Evolutionary conservation across 2,888 invertebrate genomes (phyloP).

Genomic region (Drosophila acutilabella): DNA sequence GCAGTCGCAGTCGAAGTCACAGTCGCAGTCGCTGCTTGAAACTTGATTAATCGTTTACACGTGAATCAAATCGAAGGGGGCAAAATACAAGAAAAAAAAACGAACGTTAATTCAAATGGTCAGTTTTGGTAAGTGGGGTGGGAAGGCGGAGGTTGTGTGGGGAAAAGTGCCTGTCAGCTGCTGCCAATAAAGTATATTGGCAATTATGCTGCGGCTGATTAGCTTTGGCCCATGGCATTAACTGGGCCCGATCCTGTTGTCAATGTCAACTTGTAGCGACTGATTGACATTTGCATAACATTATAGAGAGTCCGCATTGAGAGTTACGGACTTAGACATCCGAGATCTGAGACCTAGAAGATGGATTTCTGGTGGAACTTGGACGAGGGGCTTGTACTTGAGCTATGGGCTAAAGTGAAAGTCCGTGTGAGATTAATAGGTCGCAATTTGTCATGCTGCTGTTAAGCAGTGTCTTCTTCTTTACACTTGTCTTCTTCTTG

Average conservation of each 20-base stretch:
- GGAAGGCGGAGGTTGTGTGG: conserved; percentile 8
- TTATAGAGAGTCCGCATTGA: conserved; percentile 6
- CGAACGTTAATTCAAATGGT: conserved; percentile 63
- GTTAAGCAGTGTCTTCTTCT: conserved; percentile 37
- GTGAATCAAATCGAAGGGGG: conserved; percentile 65
- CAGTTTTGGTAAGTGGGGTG: conserved; percentile 16
- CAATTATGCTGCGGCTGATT: conserved; percentile 66
- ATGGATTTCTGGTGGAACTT: conserved; percentile 24
- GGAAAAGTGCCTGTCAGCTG: conserved; percentile 38
- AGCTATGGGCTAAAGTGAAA: conserved; percentile 65
- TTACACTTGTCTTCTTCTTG: conserved; percentile 26
- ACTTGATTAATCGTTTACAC: conserved; percentile 75
- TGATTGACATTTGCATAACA: conserved; percentile 76
- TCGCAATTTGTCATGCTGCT: conserved; percentile 72
- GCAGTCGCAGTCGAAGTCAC: conserved; percentile 9
- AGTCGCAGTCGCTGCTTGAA: conserved; percentile 52
- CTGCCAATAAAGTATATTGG: conserved; percentile 62
- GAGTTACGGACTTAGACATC: too few relatives aligned
- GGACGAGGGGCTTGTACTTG: conserved; percentile 10
- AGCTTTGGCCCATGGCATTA: conserved; percentile 43
- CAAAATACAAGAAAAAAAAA: conserved; percentile 10
- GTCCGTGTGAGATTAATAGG: conserved; percentile 76
- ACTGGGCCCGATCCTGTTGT: conserved; percentile 52
- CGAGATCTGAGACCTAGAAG: conserved; percentile 12
- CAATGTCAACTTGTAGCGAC: conserved; percentile 61